phyloP scores from a whole-genome alignment of 2,888 invertebrate species.

The Idaea straminata region DNA sequence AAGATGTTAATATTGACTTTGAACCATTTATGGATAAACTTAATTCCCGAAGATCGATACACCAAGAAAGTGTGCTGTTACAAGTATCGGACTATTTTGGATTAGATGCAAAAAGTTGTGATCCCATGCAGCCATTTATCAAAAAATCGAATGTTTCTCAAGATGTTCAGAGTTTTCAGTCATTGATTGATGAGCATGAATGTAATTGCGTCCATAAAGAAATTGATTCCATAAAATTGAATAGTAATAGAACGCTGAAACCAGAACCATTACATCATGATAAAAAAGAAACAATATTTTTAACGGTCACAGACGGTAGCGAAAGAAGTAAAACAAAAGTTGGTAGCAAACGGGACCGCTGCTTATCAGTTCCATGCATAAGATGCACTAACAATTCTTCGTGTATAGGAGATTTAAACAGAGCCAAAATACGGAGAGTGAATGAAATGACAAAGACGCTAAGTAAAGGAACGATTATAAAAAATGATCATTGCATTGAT shows the following conservation, averaged over 20 bases:
- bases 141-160: not conserved
- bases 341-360: not conserved
- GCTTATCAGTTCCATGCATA: not conserved
- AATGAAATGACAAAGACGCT: not conserved
- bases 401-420: not conserved
- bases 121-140: constrained; percentile 17
- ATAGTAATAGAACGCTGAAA: not conserved
- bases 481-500: not conserved
- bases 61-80: constrained; percentile 35
- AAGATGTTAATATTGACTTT: constrained; percentile 29
- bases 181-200: not conserved
- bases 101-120: constrained; percentile 46
- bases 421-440: not conserved
- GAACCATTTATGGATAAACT: not conserved
- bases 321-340: not conserved
- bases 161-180: not conserved
- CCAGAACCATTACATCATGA: not conserved
- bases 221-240: not conserved
- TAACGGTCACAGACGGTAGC: not conserved
- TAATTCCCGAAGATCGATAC: not conserved
- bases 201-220: not conserved
- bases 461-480: not conserved
- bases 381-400: not conserved
- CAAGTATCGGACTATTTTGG: constrained; percentile 39
- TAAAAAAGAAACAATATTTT: not conserved